These are phyloP conservation scores for Synergus itoensis DNA, from an alignment of 2,888 invertebrate genomes.

Conservation along the genomic window DNA sequence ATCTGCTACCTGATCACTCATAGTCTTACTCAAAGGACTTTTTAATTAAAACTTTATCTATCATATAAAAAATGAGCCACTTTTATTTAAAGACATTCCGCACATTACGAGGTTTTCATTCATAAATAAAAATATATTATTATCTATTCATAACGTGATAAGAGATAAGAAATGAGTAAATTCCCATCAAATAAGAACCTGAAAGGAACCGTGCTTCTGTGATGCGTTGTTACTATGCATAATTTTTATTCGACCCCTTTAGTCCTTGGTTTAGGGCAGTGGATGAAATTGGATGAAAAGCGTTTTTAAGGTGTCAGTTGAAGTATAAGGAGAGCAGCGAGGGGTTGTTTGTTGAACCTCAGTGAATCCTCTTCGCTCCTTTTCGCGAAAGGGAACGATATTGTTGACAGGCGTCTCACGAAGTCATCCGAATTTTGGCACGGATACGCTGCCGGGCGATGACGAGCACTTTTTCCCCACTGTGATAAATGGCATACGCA, in stretches of 20 bases:
- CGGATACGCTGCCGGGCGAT: slow-evolving; percentile 68
- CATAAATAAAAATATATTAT: no score
- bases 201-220: neutral
- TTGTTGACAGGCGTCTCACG: slow-evolving; percentile 75
- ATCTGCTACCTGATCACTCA: slow-evolving; percentile 67
- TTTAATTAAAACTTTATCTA: neutral
- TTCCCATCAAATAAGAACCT: neutral
- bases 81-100: no score
- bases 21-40: slow-evolving; percentile 56
- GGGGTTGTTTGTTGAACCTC: neutral
- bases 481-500: slow-evolving; percentile 75
- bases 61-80: no score
- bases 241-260: neutral
- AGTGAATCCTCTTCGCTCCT: neutral
- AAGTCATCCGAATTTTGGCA: slow-evolving; percentile 74
- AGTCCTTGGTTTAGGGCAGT: neutral
- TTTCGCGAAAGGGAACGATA: slow-evolving; percentile 59
- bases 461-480: slow-evolving; percentile 75
- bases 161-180: neutral
- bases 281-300: slow-evolving; percentile 2
- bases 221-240: neutral
- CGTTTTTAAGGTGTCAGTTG: slow-evolving; percentile 11
- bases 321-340: neutral
- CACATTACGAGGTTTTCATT: no score
- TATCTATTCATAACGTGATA: no score